Evolutionary conservation across 2,888 invertebrate species (phyloP).

Genomic region (Carpatolechia fugitivella): DNA sequence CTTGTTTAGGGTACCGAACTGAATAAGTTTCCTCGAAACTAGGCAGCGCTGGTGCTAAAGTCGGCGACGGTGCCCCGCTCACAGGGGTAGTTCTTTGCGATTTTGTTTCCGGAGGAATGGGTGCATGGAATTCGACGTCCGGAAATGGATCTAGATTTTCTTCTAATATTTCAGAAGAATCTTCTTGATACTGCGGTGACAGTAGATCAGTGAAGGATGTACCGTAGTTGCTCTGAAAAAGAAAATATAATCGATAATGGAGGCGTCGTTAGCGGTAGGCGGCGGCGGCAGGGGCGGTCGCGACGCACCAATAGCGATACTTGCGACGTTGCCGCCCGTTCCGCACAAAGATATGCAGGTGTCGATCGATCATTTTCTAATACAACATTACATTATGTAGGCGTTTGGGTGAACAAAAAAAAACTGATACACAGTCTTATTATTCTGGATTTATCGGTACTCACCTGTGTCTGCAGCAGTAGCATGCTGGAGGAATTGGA

Average conservation of each 20-base stretch:
- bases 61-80: constrained; percentile 69
- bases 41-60: constrained; percentile 83
- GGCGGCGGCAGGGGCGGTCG: constrained; percentile 59
- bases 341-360: constrained; percentile 40
- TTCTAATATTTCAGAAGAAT: constrained; percentile 83
- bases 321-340: constrained; percentile 32
- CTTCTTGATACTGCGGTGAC: constrained; percentile 86
- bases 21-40: constrained; percentile 95
- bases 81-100: constrained; percentile 64
- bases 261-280: constrained; percentile 68
- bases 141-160: constrained; percentile 88
- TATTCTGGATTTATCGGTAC: too few relatives aligned
- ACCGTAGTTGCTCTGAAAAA: constrained; percentile 86
- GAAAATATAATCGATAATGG: constrained; percentile 47
- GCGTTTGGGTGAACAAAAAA: neutral
- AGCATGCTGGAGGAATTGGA: constrained; percentile 91
- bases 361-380: constrained; percentile 24
- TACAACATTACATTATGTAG: neutral
- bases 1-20: constrained; percentile 84
- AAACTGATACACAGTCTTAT: neutral
- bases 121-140: constrained; percentile 81
- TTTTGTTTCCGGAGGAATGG: constrained; percentile 63
- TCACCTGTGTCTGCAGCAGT: constrained; percentile 95
- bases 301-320: constrained; percentile 55
- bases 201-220: constrained; percentile 89